Evolutionary conservation across 2,888 invertebrate genomes (phyloP).

Genomic region (Cylindroiulus punctatus): DNA sequence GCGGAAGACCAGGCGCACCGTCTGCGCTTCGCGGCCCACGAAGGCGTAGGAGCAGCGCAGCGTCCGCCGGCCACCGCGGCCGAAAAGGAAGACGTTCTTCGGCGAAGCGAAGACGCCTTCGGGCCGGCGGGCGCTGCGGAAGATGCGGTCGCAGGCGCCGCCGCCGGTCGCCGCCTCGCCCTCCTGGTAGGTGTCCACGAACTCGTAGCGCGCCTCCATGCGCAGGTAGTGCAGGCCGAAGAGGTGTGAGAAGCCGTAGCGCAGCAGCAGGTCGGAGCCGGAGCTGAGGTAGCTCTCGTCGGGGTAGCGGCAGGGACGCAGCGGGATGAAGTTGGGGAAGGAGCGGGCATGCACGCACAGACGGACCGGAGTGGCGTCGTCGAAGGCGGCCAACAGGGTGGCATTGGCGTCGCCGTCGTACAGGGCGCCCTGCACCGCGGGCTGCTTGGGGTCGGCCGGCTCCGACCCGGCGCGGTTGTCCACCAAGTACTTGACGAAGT

Average conservation of each 20-base stretch:
- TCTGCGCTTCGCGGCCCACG: slow-evolving; percentile 76
- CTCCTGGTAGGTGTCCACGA: slow-evolving; percentile 72
- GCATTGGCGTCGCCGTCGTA: slow-evolving; percentile 58
- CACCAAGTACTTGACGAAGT: slow-evolving; percentile 82
- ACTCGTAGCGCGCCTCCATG: slow-evolving; percentile 83
- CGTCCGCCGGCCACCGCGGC: slow-evolving; percentile 82
- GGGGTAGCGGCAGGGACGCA: slow-evolving; percentile 61
- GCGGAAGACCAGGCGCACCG: slow-evolving; percentile 76
- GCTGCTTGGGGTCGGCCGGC: slow-evolving; percentile 56
- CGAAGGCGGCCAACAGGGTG: slow-evolving; percentile 56
- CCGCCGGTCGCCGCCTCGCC: slow-evolving; percentile 60
- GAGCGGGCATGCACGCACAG: slow-evolving; percentile 61
- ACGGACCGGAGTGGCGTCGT: slow-evolving; percentile 54
- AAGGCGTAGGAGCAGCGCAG: slow-evolving; percentile 80
- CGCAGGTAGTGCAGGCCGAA: slow-evolving; percentile 81
- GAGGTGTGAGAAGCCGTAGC: slow-evolving; percentile 79
- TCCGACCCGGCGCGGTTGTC: slow-evolving; percentile 53
- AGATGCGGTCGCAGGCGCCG: slow-evolving; percentile 60
- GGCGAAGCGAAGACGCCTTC: slow-evolving; percentile 78
- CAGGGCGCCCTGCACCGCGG: slow-evolving; percentile 58
- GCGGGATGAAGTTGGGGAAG: slow-evolving; percentile 60
- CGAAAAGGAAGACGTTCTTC: slow-evolving; percentile 82
- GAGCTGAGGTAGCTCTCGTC: slow-evolving; percentile 82
- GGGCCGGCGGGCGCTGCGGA: slow-evolving; percentile 59
- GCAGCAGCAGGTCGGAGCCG: slow-evolving; percentile 78